These are phyloP conservation scores for Limosa lapponica DNA, from an alignment of 2,797 vertebrate species.

Conservation along the genomic window DNA sequence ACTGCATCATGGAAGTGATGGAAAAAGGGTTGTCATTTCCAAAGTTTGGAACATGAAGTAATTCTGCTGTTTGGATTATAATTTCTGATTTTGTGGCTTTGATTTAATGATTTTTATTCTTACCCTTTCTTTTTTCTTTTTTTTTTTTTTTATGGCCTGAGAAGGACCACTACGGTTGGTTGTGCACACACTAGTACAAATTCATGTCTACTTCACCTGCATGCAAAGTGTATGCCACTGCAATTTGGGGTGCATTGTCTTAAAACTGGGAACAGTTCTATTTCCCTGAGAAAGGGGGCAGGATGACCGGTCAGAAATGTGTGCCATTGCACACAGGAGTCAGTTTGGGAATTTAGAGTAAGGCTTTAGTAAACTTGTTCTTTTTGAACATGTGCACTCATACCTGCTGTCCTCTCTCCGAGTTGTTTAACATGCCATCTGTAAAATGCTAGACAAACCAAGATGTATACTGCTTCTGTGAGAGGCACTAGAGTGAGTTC, in stretches of 20 bases:
- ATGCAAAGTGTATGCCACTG: rapidly evolving
- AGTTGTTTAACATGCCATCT: not conserved
- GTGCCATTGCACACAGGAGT: not conserved
- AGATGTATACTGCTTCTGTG: not conserved
- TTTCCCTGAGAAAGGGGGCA: not conserved
- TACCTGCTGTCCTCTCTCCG: not conserved
- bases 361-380: not conserved
- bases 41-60: not conserved
- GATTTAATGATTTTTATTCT: not conserved
- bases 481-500: not conserved
- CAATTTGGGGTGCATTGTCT: not conserved
- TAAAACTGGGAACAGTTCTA: not conserved
- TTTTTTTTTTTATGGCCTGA: not conserved
- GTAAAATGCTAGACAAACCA: not conserved
- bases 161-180: not conserved
- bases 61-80: not conserved
- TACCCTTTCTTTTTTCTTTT: not conserved
- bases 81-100: not conserved
- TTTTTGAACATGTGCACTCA: not conserved
- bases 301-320: not conserved
- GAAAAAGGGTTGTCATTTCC: not conserved
- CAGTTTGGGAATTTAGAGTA: not conserved
- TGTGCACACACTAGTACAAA: not conserved
- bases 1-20: not conserved
- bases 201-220: not conserved